These are phyloP conservation scores for Aphrophora alni DNA, from an alignment of 2,888 invertebrate genomes.

Conservation along the genomic window DNA sequence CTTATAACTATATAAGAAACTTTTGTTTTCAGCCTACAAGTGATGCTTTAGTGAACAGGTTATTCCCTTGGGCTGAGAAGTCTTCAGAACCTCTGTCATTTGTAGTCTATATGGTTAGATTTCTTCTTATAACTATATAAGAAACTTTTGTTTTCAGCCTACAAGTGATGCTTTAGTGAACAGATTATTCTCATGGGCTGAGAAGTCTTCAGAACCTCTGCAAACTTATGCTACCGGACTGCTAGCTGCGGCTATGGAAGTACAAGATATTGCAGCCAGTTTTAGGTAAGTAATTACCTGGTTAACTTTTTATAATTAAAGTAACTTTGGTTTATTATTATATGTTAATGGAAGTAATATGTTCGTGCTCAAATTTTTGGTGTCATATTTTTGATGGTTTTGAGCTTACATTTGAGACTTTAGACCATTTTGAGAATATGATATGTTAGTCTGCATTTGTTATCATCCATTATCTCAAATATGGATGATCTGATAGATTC, in stretches of 20 bases:
- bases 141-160: conserved; percentile 57
- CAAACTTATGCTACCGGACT: conserved; percentile 94
- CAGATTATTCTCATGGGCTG: conserved; percentile 89
- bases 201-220: conserved; percentile 84
- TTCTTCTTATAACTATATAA: too few species aligned
- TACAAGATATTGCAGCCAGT: conserved; percentile 91
- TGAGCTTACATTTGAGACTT: too few species aligned
- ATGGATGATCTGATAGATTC: too few species aligned
- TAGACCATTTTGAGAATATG: too few species aligned
- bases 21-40: conserved; percentile 67
- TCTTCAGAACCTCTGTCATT: conserved; percentile 89
- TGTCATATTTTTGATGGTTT: too few species aligned
- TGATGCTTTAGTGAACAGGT: conserved; percentile 80
- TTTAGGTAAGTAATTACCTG: conserved; percentile 68
- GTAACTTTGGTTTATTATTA: too few species aligned
- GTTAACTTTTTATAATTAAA: too few species aligned
- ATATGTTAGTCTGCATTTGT: too few species aligned
- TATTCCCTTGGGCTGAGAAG: conserved; percentile 90
- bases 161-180: conserved; percentile 87
- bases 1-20: too few species aligned
- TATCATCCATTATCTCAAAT: too few species aligned
- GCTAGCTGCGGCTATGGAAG: conserved; percentile 95
- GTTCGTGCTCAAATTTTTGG: not conserved
- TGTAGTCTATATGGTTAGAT: too few species aligned
- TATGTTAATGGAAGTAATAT: not conserved